Conservation (phyloP, 2,797 vertebrate genomes). For the Lepilemur septentrionalis region DNA sequence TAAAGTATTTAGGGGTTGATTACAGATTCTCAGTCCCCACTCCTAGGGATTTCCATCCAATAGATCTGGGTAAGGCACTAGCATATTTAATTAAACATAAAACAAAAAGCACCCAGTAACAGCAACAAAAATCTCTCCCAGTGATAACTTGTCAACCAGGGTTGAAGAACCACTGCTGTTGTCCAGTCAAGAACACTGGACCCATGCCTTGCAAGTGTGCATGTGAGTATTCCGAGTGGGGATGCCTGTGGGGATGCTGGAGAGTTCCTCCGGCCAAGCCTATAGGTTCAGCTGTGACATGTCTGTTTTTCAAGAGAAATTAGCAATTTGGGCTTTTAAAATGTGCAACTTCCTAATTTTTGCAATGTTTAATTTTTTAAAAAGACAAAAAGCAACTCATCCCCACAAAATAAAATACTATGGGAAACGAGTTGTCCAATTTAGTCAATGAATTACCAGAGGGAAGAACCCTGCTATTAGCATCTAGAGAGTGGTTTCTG, state of each 20-base stretch:
- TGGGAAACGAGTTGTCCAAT: neutral
- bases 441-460: neutral
- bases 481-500: neutral
- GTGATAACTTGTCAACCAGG: neutral
- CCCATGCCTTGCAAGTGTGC: neutral
- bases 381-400: neutral
- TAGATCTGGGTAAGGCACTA: neutral
- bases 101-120: neutral
- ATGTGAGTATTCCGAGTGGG: neutral
- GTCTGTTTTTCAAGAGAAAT: neutral
- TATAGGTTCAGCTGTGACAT: neutral
- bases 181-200: neutral
- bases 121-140: neutral
- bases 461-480: neutral
- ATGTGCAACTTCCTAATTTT: neutral
- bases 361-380: neutral
- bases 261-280: neutral
- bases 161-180: neutral
- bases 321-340: neutral
- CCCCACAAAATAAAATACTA: fast-evolving
- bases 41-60: neutral
- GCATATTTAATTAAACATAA: neutral
- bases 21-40: neutral
- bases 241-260: neutral
- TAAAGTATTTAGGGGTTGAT: neutral